Evolutionary conservation across 2,888 invertebrate genomes (phyloP).

Genomic region (Sarcophaga carnaria): DNA sequence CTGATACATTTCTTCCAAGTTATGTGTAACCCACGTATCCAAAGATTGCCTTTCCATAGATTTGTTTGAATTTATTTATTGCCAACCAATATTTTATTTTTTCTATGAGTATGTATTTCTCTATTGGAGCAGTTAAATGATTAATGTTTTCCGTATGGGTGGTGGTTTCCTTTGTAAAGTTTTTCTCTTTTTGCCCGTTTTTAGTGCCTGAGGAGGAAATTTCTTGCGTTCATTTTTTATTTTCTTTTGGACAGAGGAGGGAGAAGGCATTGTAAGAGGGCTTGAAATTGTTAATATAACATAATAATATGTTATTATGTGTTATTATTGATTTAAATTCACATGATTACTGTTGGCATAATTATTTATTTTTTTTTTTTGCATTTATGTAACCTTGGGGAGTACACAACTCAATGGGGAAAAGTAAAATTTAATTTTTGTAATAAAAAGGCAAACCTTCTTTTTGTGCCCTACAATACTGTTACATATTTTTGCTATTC

Average conservation of each 20-base stretch:
- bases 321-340: slow-evolving; percentile 67
- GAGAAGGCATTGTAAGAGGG: not conserved
- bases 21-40: not conserved
- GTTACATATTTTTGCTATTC: too few species aligned
- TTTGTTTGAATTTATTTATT: slow-evolving; percentile 13
- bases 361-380: slow-evolving; percentile 12
- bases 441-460: too few species aligned
- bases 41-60: not conserved
- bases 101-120: not conserved
- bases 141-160: slow-evolving; percentile 62
- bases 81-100: not conserved
- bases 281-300: slow-evolving; percentile 28
- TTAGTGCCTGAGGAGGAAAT: not conserved
- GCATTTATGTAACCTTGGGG: slow-evolving; percentile 44
- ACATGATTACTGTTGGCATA: slow-evolving; percentile 44
- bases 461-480: too few species aligned
- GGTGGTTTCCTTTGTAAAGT: not conserved
- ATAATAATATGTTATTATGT: slow-evolving; percentile 55
- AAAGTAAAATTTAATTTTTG: not conserved
- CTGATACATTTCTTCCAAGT: not conserved
- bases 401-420: not conserved
- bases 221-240: not conserved
- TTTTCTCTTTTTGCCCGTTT: not conserved
- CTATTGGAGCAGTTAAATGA: slow-evolving; percentile 50
- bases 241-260: not conserved